These are phyloP conservation scores for Phenacoccus solenopsis DNA, from an alignment of 1,140 invertebrate species.

Conservation along the genomic window DNA sequence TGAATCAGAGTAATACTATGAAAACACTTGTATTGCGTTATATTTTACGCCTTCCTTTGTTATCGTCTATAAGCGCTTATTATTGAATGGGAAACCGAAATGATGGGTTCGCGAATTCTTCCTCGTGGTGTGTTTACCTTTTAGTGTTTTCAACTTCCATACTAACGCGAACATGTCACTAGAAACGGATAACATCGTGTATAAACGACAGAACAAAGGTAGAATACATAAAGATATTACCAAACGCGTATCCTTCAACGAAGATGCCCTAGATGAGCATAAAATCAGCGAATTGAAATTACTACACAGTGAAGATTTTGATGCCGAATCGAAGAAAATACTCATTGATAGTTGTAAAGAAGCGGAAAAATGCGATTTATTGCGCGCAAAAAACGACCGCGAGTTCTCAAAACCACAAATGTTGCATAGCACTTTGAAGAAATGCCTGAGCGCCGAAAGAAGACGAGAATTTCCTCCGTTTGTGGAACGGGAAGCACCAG, in stretches of 20 bases:
- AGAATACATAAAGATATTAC: background rate
- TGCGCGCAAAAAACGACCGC: background rate
- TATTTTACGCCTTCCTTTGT: background rate
- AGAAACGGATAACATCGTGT: background rate
- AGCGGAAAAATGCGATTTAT: background rate
- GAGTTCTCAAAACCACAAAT: background rate
- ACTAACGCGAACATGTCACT: background rate
- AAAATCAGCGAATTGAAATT: background rate
- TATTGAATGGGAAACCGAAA: background rate
- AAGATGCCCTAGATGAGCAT: background rate
- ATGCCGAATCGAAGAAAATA: background rate
- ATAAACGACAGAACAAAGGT: background rate
- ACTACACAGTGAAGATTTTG: background rate
- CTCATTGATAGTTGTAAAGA: background rate
- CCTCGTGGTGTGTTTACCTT: no score
- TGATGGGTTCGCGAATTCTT: background rate
- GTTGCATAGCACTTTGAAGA: background rate
- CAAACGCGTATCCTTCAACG: constrained; percentile 1
- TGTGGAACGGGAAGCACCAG: background rate
- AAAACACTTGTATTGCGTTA: background rate
- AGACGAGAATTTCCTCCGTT: background rate
- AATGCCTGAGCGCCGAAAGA: background rate
- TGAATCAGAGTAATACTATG: no score
- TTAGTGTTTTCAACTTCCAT: no score
- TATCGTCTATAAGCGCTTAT: background rate